Conservation (phyloP, 2,113 vertebrate species). For the Oncorhynchus mykiss region DNA sequence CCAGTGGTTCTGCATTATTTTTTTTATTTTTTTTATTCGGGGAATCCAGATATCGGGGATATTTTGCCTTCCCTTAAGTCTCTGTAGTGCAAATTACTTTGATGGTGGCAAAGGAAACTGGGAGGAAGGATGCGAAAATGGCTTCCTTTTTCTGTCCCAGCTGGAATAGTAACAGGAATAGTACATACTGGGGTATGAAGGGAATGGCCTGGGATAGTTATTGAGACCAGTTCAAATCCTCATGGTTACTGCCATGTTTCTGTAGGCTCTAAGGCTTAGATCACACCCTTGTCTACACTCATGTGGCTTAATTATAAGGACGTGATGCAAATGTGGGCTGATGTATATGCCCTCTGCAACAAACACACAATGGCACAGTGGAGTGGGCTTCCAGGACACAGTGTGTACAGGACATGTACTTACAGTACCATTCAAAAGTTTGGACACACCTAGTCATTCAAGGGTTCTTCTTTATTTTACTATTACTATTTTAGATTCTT, state of each 20-base stretch:
- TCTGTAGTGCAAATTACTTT: slow-evolving; percentile 34
- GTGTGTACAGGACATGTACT: background rate
- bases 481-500: no score
- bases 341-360: slow-evolving; percentile 8
- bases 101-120: slow-evolving; percentile 11
- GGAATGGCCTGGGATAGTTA: slow-evolving; percentile 20
- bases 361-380: slow-evolving; percentile 8
- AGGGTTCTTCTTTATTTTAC: no score
- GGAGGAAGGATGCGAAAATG: slow-evolving; percentile 27
- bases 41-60: slow-evolving; percentile 26
- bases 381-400: background rate
- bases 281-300: slow-evolving; percentile 27
- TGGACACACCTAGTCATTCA: no score
- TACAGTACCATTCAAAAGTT: no score
- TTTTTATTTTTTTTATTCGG: slow-evolving; percentile 34
- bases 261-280: background rate
- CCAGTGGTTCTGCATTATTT: slow-evolving; percentile 38
- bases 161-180: slow-evolving; percentile 42
- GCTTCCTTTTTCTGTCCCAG: slow-evolving; percentile 28
- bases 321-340: slow-evolving; percentile 41
- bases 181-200: slow-evolving; percentile 33
- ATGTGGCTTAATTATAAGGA: slow-evolving; percentile 55
- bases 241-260: slow-evolving; percentile 26
- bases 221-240: slow-evolving; percentile 31
- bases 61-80: slow-evolving; percentile 15